Percentiles rank a stretch among this genome's conserved stretches.
These are phyloP conservation scores for Meandrusa payeni DNA, from an alignment of 2,888 invertebrate genomes.

Conservation along the genomic window DNA sequence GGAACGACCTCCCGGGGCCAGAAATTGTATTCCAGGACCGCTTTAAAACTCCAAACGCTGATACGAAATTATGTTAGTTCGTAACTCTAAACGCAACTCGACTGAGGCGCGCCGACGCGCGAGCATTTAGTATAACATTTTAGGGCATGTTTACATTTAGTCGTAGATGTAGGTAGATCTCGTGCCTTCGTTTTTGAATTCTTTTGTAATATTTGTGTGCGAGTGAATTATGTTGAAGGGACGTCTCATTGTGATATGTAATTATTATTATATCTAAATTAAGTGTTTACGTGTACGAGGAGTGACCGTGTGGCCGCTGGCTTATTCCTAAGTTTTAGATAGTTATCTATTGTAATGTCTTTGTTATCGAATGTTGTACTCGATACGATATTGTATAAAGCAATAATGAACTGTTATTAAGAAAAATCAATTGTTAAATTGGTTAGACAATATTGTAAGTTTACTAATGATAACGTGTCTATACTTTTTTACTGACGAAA, in stretches of 20 bases:
- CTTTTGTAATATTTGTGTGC: constrained; percentile 68
- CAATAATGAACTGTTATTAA: constrained; percentile 72
- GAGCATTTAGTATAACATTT: constrained; percentile 69
- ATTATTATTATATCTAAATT: constrained; percentile 79
- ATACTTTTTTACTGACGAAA: constrained; percentile 67
- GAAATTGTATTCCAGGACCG: constrained; percentile 73
- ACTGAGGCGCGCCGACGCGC: constrained; percentile 65
- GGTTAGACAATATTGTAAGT: constrained; percentile 68
- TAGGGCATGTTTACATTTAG: constrained; percentile 67
- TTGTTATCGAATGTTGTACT: constrained; percentile 69
- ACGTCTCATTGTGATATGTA: constrained; percentile 81
- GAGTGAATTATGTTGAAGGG: constrained; percentile 70
- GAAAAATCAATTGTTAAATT: constrained; percentile 68
- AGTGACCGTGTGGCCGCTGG: constrained; percentile 65
- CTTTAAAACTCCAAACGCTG: constrained; percentile 66
- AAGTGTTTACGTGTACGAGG: constrained; percentile 74
- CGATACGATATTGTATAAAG: constrained; percentile 76
- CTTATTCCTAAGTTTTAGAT: constrained; percentile 60
- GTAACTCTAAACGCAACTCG: constrained; percentile 46
- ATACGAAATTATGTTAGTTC: constrained; percentile 49
- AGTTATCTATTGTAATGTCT: constrained; percentile 56
- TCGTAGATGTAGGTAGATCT: constrained; percentile 74
- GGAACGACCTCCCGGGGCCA: constrained; percentile 69
- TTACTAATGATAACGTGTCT: constrained; percentile 55
- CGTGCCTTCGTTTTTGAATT: constrained; percentile 74